Evolutionary conservation across 2,888 invertebrate genomes (phyloP), one percentile per base, ranked within the genome.

Genomic region (Flabesymbios commensalis): DNA sequence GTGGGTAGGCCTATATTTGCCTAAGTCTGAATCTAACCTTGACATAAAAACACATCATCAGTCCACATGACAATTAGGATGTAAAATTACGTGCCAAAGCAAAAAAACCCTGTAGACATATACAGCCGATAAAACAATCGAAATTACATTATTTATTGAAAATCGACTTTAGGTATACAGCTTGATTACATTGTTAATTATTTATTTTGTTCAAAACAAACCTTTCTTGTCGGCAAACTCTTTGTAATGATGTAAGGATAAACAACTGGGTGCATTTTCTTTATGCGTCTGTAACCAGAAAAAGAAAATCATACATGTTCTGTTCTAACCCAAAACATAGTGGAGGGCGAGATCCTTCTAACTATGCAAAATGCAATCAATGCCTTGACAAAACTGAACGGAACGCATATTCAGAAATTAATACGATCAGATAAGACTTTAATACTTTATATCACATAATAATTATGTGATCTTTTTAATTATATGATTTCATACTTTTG

Each of bases 181-280:
- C 39, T 14, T n/a, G 10, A 36, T 10, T 36, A 36, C n/a, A 36
- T 36, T 10, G 10, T 14, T 14, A 36, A 36, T n/a, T 36, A 36
- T 14, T 45, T 7, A 19, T 19, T 19, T 24, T 57, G 33, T n/a
- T 10, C n/a, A 22, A 26, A 36, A 22, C 5, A 14, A 49, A 79
- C 74, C 81, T 77, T 80, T 79, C 17, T 72, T 72, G 0, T 74
- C 70, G 54, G 74, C 72, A 2, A 81, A 65, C 52, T 81, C 80
- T 36, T 77, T 74, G 66, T 77, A 81, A 63, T 80, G 78, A 5
- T 72, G 72, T n/a, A 81, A 45, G 7, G 74, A 73, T 17, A 81
- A 64, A 59, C 77, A 78, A 2, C 75, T 70, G 2, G 76, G 77
- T 4, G 80, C 75, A 72, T 75, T 78, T 61, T 78, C 80, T 65